phyloP scores from a whole-genome alignment of 2,113 vertebrate species.

The Hystrix brachyura region DNA sequence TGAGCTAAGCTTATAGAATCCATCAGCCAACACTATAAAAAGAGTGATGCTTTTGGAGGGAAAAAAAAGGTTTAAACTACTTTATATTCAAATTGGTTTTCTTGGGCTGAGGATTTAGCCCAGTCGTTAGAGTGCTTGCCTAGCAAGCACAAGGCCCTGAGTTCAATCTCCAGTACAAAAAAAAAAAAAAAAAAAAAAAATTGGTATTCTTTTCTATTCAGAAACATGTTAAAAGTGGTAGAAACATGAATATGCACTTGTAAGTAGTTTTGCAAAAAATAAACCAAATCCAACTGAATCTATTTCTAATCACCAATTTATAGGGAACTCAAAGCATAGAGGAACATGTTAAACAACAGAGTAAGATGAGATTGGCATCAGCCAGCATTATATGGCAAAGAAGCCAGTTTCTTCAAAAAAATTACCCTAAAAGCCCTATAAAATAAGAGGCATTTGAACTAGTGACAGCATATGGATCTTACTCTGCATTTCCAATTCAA shows the following conservation, averaged over 20 bases:
- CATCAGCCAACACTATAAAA: neutral
- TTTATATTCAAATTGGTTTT: conserved; percentile 42
- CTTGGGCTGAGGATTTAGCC: no score
- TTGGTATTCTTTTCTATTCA: conserved; percentile 32
- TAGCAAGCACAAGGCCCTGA: no score
- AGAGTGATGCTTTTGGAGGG: neutral
- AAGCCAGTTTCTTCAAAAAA: conserved; percentile 1
- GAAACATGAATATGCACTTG: conserved; percentile 37
- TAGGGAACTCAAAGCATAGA: neutral
- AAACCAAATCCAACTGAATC: neutral
- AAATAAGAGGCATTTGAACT: conserved; percentile 30
- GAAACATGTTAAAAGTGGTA: conserved; percentile 37
- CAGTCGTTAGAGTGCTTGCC: no score
- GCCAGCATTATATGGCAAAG: neutral
- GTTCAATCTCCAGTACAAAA: no score
- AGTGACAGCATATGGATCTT: neutral
- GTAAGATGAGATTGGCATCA: neutral
- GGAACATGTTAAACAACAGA: neutral
- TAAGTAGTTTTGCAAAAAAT: neutral
- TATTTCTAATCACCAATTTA: conserved; percentile 7
- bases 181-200: neutral
- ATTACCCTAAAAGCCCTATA: neutral
- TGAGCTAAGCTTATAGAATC: neutral
- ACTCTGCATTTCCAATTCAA: conserved; percentile 22
- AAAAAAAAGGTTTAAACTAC: neutral